These are phyloP conservation scores for Steinernema carpocapsae DNA, from an alignment of 2,888 invertebrate species.

Conservation along the genomic window DNA sequence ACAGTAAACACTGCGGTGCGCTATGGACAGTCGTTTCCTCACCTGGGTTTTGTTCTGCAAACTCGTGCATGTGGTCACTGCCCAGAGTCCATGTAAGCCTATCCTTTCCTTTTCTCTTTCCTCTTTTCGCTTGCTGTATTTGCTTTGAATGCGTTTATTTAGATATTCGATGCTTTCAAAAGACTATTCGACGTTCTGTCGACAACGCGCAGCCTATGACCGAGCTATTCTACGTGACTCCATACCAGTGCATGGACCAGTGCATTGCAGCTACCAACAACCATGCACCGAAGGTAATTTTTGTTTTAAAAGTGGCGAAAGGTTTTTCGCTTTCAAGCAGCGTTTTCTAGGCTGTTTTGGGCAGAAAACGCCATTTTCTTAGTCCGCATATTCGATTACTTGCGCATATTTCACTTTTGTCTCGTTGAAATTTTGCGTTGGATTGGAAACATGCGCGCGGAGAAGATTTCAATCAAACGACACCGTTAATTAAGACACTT, in stretches of 20 bases:
- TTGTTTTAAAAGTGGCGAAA: background rate
- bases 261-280: conserved; percentile 51
- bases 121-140: background rate
- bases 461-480: background rate
- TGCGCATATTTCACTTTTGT: no score
- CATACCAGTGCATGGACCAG: conserved; percentile 57
- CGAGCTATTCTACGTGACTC: conserved; percentile 55
- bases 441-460: background rate
- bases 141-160: conserved; percentile 33
- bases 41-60: conserved; percentile 17
- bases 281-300: conserved; percentile 42
- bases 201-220: conserved; percentile 64
- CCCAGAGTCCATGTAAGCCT: conserved; percentile 20
- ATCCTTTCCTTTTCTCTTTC: background rate
- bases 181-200: conserved; percentile 55
- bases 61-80: background rate
- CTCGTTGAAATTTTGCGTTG: background rate
- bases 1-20: conserved; percentile 35
- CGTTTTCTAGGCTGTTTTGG: conserved; percentile 36
- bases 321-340: background rate
- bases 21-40: conserved; percentile 33
- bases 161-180: conserved; percentile 60
- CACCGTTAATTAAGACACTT: conserved; percentile 21
- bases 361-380: background rate
- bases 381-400: no score